Base-by-base conservation (phyloP, 2,797 vertebrate species). In the Chelon labrosus region DNA sequence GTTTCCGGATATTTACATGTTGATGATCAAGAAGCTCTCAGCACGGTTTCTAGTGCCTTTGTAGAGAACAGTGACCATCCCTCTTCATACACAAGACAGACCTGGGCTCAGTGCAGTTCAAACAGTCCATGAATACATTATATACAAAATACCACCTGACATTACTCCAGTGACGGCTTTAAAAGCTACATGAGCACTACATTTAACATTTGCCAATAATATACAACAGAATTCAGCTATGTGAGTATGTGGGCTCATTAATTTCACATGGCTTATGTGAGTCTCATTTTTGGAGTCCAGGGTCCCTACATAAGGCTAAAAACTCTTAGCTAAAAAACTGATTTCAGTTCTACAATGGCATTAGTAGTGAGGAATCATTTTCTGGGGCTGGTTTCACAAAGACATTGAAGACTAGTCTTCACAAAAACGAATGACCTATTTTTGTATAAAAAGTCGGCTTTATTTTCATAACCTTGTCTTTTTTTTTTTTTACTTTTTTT, bases 11-110 rank as follows among this genome's bases (percentile, higher is more conserved):
- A 46, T 73, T 70, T 67, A 19, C 42, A 66, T 67, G 52, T 53
- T 37, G 49, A 70, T 54, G 63, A 73, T 53, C 14, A 46, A 73
- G 81, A 90, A 83, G 80, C 84, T 87, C 62, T 90, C 83, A 85
- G 89, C 88, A 85, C 51, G 85, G 85, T 92, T 90, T 91, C 85
- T 89, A 94, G 94, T 95, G 94, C 94, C 94, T 95, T 95, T 78
- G 86, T 90, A 85, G 88, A 89, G 84, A 91, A 91, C 85, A 83
- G 65, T 76, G 63, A 85, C 75, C 65, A 81, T 79, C 74, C 68
- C 65, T 73, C 49, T 54, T 67, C 75, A 78, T 74, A 44, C 35
- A 57, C 41, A 51, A 57, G 27, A 65, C 62, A 49, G 17, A 77
- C 38, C 53, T 66, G 50, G 38, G 39, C 44, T 70, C 70, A 72